These are phyloP conservation scores for Tricholaema leucomelas DNA, from an alignment of 2,113 vertebrate genomes.

Conservation along the genomic window DNA sequence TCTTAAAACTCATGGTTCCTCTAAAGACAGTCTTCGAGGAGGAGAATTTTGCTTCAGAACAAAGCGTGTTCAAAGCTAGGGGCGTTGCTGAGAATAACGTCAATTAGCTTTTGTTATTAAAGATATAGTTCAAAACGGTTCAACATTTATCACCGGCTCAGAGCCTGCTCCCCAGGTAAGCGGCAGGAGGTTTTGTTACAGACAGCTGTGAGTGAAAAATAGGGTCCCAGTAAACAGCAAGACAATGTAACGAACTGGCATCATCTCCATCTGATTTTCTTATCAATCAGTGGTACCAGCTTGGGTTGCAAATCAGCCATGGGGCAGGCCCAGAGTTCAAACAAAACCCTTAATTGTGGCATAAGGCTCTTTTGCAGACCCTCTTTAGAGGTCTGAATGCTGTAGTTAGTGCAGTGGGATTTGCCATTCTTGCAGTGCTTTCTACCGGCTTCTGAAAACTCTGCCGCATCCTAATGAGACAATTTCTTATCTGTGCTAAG, in stretches of 20 bases:
- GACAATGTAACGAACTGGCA: constrained; percentile 42
- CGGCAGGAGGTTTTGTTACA: background rate
- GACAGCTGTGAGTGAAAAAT: constrained; percentile 15
- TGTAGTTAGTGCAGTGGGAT: background rate
- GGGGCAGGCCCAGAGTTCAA: constrained; percentile 20
- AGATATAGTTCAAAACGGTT: constrained; percentile 32
- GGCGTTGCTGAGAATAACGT: background rate
- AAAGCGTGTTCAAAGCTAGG: background rate
- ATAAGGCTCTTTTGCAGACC: constrained; percentile 37
- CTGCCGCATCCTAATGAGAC: constrained; percentile 13
- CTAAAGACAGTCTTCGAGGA: constrained; percentile 15
- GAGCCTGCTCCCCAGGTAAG: background rate
- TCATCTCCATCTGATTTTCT: constrained; percentile 28
- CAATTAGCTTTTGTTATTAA: constrained; percentile 29
- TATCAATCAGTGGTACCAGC: constrained; percentile 34
- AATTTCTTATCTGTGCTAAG: background rate
- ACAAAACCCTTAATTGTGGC: constrained; percentile 51
- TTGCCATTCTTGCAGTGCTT: constrained; percentile 16
- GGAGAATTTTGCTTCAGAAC: constrained; percentile 47
- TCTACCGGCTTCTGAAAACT: background rate
- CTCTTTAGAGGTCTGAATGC: constrained; percentile 22
- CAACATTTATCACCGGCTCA: background rate
- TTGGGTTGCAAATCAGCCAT: constrained; percentile 9
- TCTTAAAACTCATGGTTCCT: constrained; percentile 41
- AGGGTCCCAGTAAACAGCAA: background rate